These are phyloP conservation scores for Tipula confusa DNA, from an alignment of 2,888 invertebrate genomes.

Conservation along the genomic window DNA sequence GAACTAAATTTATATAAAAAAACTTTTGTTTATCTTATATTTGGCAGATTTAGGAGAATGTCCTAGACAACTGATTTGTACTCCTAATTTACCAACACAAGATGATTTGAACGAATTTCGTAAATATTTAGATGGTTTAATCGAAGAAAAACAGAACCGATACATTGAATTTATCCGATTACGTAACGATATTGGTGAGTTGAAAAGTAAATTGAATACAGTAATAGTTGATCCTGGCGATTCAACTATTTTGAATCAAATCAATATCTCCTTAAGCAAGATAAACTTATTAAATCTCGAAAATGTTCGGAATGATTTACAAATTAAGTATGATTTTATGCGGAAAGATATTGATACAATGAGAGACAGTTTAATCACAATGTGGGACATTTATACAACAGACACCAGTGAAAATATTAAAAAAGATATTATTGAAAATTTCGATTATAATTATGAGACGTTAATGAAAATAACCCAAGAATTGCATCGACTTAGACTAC, in stretches of 20 bases:
- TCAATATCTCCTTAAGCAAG: constrained; percentile 56
- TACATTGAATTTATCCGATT: constrained; percentile 44
- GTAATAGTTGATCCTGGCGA: constrained; percentile 42
- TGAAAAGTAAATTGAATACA: constrained; percentile 48
- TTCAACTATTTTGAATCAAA: constrained; percentile 51
- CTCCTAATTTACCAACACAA: constrained; percentile 55
- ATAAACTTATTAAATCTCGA: constrained; percentile 61
- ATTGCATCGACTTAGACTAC: too few relatives aligned
- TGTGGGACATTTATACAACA: too few relatives aligned
- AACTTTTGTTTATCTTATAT: background rate
- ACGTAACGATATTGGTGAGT: constrained; percentile 47
- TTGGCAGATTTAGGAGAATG: background rate
- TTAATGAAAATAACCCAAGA: too few relatives aligned
- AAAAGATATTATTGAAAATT: too few relatives aligned
- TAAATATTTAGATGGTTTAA: constrained; percentile 56
- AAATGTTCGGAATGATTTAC: constrained; percentile 55
- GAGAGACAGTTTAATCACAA: constrained; percentile 57
- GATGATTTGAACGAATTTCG: constrained; percentile 58
- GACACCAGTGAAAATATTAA: too few relatives aligned
- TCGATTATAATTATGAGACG: too few relatives aligned
- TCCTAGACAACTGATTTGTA: constrained; percentile 41
- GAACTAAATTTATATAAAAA: background rate
- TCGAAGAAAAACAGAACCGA: constrained; percentile 57
- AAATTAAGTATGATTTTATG: constrained; percentile 55
- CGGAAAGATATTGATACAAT: constrained; percentile 57